Conservation (phyloP, 1,140 invertebrate genomes). For the Bombus sibiricus region DNA sequence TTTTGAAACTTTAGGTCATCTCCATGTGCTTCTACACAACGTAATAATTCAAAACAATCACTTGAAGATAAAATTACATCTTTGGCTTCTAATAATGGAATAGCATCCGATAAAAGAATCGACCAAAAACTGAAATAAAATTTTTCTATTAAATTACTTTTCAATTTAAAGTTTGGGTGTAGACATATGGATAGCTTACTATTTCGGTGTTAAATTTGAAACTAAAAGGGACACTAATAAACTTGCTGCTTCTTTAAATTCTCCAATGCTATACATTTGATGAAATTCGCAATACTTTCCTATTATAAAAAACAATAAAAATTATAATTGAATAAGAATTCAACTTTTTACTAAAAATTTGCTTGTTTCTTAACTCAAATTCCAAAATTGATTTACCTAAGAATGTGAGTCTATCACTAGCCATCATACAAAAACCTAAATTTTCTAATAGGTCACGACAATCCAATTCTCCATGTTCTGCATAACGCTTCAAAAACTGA, state of each 20-base stretch:
- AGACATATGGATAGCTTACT: slow-evolving; percentile 85
- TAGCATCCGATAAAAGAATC: slow-evolving; percentile 90
- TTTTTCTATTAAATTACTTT: not conserved
- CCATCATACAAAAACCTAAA: slow-evolving; percentile 89
- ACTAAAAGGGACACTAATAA: slow-evolving; percentile 91
- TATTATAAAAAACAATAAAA: slow-evolving; percentile 61
- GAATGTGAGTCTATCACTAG: slow-evolving; percentile 90
- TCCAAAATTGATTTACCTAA: slow-evolving; percentile 84
- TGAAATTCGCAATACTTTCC: slow-evolving; percentile 96
- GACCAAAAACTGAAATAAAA: slow-evolving; percentile 89
- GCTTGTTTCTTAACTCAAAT: not conserved
- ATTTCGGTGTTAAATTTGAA: slow-evolving; percentile 93
- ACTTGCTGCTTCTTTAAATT: slow-evolving; percentile 89
- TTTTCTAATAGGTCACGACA: slow-evolving; percentile 90
- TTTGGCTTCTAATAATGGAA: slow-evolving; percentile 91
- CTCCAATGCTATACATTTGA: slow-evolving; percentile 87
- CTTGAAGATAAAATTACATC: slow-evolving; percentile 89
- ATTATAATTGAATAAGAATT: not conserved
- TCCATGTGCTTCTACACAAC: slow-evolving; percentile 88
- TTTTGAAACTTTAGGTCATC: slow-evolving; percentile 81
- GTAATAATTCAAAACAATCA: slow-evolving; percentile 91
- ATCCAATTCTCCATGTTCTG: slow-evolving; percentile 84
- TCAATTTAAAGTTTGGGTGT: not conserved
- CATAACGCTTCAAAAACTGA: slow-evolving; percentile 87
- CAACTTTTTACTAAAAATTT: not conserved